Conservation (phyloP, 2,888 invertebrate species). For the Leptothorax acervorum region DNA sequence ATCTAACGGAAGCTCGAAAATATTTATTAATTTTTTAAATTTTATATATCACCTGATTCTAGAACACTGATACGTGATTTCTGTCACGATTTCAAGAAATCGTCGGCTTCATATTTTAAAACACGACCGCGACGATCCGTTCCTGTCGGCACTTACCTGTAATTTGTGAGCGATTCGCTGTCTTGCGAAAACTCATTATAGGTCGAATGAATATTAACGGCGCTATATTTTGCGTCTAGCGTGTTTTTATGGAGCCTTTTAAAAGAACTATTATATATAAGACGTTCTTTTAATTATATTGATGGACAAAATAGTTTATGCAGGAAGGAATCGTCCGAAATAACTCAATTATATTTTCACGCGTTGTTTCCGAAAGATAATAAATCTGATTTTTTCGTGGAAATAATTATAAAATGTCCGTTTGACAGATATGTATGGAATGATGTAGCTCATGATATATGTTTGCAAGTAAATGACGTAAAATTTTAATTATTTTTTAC, state of each 20-base stretch:
- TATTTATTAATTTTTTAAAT: neutral
- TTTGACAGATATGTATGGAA: neutral
- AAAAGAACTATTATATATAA: neutral
- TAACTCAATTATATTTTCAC: neutral
- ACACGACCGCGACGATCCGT: slow-evolving; percentile 2
- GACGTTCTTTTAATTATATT: neutral
- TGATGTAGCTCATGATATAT: neutral
- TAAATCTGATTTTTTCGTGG: neutral
- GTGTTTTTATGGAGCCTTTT: slow-evolving; percentile 11
- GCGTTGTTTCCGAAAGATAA: neutral
- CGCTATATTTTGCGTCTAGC: neutral
- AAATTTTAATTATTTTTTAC: slow-evolving; percentile 9
- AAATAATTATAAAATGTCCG: neutral
- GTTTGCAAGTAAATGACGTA: neutral
- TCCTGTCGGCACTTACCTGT: slow-evolving; percentile 30
- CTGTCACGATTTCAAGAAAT: no score
- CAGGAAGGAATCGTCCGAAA: neutral
- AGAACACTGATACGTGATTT: neutral
- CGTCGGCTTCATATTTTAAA: neutral
- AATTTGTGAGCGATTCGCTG: slow-evolving; percentile 43
- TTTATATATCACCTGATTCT: no score
- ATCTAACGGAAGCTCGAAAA: neutral
- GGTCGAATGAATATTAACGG: slow-evolving; percentile 30
- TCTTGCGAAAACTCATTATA: slow-evolving; percentile 35
- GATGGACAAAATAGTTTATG: neutral